Conservation (phyloP, 2,797 vertebrate genomes). For the Diplodus sargus region DNA sequence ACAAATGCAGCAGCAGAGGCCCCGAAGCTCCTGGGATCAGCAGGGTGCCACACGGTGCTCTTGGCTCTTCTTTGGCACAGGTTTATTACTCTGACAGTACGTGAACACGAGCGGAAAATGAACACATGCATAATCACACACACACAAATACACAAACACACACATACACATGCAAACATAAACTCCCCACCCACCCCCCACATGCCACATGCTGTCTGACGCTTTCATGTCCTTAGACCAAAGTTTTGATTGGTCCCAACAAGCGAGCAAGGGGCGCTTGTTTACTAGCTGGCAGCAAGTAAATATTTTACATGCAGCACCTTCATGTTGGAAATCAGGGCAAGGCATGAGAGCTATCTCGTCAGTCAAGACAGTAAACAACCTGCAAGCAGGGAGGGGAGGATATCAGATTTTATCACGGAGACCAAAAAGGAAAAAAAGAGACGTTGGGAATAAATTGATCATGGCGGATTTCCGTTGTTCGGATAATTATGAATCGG, state of each 20-base stretch:
- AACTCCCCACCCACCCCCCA: conserved; percentile 31
- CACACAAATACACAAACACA: not conserved
- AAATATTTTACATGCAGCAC: conserved; percentile 80
- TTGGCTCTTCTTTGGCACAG: conserved; percentile 47
- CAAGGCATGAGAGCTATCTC: conserved; percentile 60
- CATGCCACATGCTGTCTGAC: conserved; percentile 49
- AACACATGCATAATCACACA: conserved; percentile 5
- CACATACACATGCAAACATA: conserved; percentile 18
- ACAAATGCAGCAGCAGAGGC: conserved; percentile 31
- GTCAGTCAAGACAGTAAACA: conserved; percentile 70
- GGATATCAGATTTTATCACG: no score
- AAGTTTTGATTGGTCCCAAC: conserved; percentile 80
- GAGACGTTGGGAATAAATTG: no score
- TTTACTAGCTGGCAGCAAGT: conserved; percentile 79
- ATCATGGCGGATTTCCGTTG: no score
- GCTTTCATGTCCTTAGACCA: conserved; percentile 73
- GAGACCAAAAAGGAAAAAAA: no score
- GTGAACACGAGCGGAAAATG: conserved; percentile 26
- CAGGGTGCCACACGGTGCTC: not conserved
- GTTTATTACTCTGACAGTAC: conserved; percentile 40
- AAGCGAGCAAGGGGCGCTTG: conserved; percentile 75
- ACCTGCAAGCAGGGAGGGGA: conserved; percentile 42
- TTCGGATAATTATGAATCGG: no score
- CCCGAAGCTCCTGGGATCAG: conserved; percentile 40
- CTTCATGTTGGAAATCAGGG: conserved; percentile 71